Evolutionary conservation across 2,888 invertebrate species (phyloP), one percentile per base, ranked within the genome.

Genomic region (Limnephilus lunatus): DNA sequence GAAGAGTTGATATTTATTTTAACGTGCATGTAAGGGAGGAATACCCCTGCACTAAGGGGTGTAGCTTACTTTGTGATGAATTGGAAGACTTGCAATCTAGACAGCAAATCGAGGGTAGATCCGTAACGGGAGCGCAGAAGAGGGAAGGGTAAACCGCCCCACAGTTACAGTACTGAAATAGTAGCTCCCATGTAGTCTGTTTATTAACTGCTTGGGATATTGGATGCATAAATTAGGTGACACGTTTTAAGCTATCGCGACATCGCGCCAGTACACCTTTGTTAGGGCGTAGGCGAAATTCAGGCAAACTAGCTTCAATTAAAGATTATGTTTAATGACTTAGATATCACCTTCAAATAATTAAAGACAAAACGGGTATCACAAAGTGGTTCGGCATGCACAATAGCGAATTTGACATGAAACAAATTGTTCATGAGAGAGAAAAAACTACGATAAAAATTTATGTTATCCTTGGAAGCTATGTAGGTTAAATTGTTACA

Each of bases 191-290:
- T 68, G 68, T 68, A 68, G 68, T n/a, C 68, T 68, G 91, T 87
- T 86, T 87, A 91, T 91, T 91, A 91, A 87, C 32, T 91, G 53
- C 48, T 81, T 68, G 86, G 68, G 68, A 68, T 68, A 68, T 68
- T 68, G 80, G 68, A 89, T 83, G 85, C 92, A 92, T 92, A 92
- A 92, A 92, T 90, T 92, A 90, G 86, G 53, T 53, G 92, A 90
- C 90, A 92, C 81, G 89, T 80, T 91, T 89, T 86, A 35, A 82
- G 68, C 25, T 68, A 68, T 68, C 68, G 68, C 68, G 68, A 68
- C 25, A 68, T 68, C n/a, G 68, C n/a, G 68, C 68, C 68, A 25
- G 68, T 7, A 68, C 68, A 68, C 68, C 68, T 68, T 68, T 68
- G 68, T 68, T 68, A 25, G 68, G 68, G 68, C 68, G 19, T 19